A percentile compares a stretch with the other conserved stretches of the same genome.
Evolutionary conservation across 2,113 vertebrate genomes (phyloP).

Genomic region (Chamaea fasciata): DNA sequence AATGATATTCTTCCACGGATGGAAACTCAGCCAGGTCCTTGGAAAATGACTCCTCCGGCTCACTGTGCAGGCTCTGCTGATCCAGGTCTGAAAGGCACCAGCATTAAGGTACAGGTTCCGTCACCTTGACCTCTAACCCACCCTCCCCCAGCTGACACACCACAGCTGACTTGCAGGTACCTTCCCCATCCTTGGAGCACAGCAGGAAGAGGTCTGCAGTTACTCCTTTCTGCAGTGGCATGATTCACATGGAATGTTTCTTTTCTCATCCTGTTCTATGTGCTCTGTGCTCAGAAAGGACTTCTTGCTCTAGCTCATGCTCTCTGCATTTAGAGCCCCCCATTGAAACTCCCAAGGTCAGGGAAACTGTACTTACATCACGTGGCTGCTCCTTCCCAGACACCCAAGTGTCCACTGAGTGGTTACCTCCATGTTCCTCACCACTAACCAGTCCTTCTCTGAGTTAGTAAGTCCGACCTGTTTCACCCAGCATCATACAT

Average conservation of each 20-base stretch:
- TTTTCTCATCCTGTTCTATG: neutral
- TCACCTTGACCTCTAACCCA: neutral
- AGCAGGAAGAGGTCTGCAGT: neutral
- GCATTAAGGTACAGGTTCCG: neutral
- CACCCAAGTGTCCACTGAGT: neutral
- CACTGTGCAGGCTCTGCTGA: conserved; percentile 88
- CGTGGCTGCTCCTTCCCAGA: neutral
- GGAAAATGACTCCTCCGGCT: conserved; percentile 87
- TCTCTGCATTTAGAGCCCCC: neutral
- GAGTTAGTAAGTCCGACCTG: neutral
- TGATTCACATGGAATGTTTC: rapidly evolving
- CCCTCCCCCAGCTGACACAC: neutral
- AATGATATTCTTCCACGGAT: conserved; percentile 78
- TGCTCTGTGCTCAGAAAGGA: neutral
- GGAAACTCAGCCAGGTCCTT: conserved; percentile 86
- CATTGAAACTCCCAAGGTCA: neutral
- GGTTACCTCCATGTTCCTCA: neutral
- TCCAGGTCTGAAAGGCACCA: conserved; percentile 84
- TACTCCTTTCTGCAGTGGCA: neutral
- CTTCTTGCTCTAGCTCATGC: neutral
- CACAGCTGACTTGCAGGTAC: neutral
- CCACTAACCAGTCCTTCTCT: neutral
- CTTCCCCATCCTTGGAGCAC: neutral
- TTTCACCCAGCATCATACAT: neutral
- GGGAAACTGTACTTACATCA: neutral